These are phyloP conservation scores for Synanthedon tipuliformis DNA, from an alignment of 2,888 invertebrate genomes.

Conservation along the genomic window DNA sequence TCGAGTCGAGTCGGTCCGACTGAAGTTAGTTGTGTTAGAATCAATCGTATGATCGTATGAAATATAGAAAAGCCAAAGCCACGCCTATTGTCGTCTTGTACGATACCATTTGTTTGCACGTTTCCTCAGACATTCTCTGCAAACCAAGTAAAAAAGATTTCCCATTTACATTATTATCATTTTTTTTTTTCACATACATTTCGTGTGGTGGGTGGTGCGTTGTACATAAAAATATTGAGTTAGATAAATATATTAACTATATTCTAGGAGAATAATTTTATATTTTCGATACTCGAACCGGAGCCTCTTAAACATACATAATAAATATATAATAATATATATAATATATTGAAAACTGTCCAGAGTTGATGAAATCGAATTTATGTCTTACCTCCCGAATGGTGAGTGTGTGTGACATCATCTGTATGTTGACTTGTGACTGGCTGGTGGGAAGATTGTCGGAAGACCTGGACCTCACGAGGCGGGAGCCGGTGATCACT, in stretches of 20 bases:
- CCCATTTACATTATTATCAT: conserved; percentile 37
- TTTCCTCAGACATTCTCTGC: conserved; percentile 86
- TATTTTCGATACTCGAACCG: too few relatives aligned
- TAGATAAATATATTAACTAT: conserved; percentile 12
- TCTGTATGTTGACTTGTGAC: conserved; percentile 93
- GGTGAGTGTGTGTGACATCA: conserved; percentile 94
- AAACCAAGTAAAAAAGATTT: conserved; percentile 73
- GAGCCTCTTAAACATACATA: too few relatives aligned
- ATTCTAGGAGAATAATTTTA: too few relatives aligned
- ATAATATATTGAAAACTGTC: too few relatives aligned
- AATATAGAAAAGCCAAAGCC: conserved; percentile 63
- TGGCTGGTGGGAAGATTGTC: conserved; percentile 93
- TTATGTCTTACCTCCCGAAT: conserved; percentile 83
- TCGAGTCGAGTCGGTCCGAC: conserved; percentile 40
- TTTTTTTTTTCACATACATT: background rate
- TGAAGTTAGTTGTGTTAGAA: conserved; percentile 63
- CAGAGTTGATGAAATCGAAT: too few relatives aligned
- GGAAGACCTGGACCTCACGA: conserved; percentile 86
- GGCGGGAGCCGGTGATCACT: conserved; percentile 80
- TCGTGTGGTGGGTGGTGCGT: conserved; percentile 14
- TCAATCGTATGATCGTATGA: conserved; percentile 61
- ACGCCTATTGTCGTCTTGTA: conserved; percentile 59
- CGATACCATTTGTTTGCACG: conserved; percentile 85
- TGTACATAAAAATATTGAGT: conserved; percentile 23
- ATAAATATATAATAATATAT: too few relatives aligned